A percentile compares a stretch with the other conserved stretches of the same genome.
phyloP scores from a whole-genome alignment of 2,888 invertebrate species.

The Rhamphomyia laevipes region DNA sequence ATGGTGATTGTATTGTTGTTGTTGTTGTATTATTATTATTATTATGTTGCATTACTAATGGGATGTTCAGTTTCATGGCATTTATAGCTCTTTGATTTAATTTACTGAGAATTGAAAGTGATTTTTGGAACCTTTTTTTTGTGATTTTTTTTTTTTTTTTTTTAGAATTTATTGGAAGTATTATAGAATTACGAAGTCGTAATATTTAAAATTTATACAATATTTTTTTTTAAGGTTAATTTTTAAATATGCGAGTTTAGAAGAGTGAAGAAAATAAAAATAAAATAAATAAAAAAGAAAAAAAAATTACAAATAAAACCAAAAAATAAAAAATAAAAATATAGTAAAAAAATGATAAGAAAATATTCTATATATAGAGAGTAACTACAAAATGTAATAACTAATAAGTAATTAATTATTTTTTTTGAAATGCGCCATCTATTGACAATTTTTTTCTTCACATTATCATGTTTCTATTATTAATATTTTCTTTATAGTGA shows the following conservation, averaged over 20 bases:
- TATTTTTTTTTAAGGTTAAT: no score
- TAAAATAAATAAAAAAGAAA: neutral
- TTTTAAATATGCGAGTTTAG: no score
- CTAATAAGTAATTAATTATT: no score
- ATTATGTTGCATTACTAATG: slow-evolving; percentile 21
- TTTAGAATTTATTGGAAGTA: slow-evolving; percentile 12
- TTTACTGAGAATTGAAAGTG: slow-evolving; percentile 38
- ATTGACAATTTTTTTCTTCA: no score
- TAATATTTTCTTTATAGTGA: no score
- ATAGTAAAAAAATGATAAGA: no score
- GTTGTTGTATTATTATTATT: slow-evolving; percentile 9
- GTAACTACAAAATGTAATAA: no score
- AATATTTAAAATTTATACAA: no score
- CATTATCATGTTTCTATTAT: no score
- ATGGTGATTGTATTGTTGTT: slow-evolving; percentile 4
- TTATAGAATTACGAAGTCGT: slow-evolving; percentile 3
- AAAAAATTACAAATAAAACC: slow-evolving; percentile 5
- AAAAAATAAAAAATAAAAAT: neutral
- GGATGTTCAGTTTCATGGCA: slow-evolving; percentile 35
- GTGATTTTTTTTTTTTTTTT: slow-evolving; percentile 13
- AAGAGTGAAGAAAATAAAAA: neutral
- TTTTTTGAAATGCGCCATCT: no score
- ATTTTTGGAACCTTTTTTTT: slow-evolving; percentile 34
- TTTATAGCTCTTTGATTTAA: slow-evolving; percentile 36
- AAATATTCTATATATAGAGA: no score